Conservation (phyloP, 2,797 vertebrate species). For the Manis javanica region DNA sequence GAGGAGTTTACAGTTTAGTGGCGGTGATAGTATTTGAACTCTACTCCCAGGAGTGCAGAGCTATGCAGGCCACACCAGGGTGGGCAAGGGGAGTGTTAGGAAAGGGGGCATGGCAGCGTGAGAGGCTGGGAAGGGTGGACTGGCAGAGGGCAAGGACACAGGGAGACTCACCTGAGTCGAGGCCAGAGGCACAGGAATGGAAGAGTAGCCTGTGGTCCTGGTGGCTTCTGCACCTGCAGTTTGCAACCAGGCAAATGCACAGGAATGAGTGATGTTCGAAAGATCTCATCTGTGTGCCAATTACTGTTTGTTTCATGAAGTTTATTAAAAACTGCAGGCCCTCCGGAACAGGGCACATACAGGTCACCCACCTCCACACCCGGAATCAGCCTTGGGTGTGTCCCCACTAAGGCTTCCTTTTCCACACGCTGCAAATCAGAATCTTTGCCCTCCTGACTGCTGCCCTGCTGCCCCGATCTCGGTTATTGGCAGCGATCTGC, state of each 20-base stretch:
- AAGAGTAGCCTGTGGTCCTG: accelerated
- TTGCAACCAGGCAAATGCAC: neutral
- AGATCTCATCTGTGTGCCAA: neutral
- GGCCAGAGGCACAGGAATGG: neutral
- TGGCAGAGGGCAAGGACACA: neutral
- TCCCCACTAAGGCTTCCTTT: neutral
- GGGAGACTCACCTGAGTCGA: neutral
- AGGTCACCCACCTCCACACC: accelerated
- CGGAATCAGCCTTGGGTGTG: accelerated
- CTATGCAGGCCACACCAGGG: neutral
- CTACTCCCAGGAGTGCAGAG: neutral
- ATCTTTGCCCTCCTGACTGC: accelerated
- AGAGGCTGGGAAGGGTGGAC: neutral
- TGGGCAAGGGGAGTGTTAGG: neutral
- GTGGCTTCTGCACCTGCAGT: neutral
- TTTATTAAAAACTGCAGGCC: neutral
- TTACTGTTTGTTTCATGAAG: neutral
- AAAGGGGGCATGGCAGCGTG: neutral
- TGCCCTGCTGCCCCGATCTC: neutral
- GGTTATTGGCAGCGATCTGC: accelerated
- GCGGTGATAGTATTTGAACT: neutral
- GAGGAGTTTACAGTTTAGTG: neutral
- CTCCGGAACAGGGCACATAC: too few relatives aligned
- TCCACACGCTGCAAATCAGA: accelerated
- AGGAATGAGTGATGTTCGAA: too few relatives aligned